Conservation (phyloP, 2,888 invertebrate species). For the Melieria crassipennis region DNA sequence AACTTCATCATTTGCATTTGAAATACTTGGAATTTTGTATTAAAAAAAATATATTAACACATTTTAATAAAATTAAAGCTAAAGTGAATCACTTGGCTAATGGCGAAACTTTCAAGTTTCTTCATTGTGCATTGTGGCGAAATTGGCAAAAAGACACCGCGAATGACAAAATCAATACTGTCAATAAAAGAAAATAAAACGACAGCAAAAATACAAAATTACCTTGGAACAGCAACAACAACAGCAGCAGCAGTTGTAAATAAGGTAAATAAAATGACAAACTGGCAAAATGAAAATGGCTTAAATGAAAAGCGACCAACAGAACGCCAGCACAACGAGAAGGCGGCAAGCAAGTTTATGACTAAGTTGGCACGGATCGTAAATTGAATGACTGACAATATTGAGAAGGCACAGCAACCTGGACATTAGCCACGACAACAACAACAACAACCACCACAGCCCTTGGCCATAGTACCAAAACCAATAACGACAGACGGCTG, state of each 20-base stretch:
- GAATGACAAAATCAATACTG: too few relatives aligned
- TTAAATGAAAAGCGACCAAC: background rate
- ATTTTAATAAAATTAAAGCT: too few relatives aligned
- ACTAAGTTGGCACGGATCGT: conserved; percentile 16
- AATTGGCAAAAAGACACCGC: too few relatives aligned
- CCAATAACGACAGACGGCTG: too few relatives aligned
- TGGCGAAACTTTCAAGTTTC: too few relatives aligned
- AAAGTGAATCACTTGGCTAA: too few relatives aligned
- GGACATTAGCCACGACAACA: background rate
- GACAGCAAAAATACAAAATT: background rate
- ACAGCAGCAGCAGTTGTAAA: background rate
- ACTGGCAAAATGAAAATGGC: background rate
- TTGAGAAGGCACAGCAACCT: conserved; percentile 1
- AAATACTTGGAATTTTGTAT: too few relatives aligned
- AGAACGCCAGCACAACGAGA: background rate
- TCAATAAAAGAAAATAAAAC: too few relatives aligned
- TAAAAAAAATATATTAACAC: too few relatives aligned
- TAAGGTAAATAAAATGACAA: background rate
- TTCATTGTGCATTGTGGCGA: too few relatives aligned
- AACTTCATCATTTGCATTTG: too few relatives aligned
- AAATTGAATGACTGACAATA: conserved; percentile 22
- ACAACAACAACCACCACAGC: background rate
- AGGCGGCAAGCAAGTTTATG: conserved; percentile 10
- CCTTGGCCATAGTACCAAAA: background rate
- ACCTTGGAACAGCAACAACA: background rate